Percentiles rank a stretch among this genome's conserved stretches.
Evolutionary conservation across 1,140 invertebrate species (phyloP).

Genomic region (Callitettix versicolor): DNA sequence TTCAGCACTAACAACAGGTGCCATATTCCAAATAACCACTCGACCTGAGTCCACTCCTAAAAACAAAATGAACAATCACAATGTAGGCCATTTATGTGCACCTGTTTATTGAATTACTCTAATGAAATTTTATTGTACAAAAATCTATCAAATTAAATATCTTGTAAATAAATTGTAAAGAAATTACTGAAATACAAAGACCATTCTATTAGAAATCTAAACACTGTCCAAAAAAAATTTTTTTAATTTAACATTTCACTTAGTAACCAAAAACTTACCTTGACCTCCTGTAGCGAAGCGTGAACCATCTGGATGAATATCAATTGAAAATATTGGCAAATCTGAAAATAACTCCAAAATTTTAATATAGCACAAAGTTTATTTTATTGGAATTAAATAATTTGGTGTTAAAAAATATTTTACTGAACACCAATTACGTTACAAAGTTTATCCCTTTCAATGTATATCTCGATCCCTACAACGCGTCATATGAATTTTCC

Average conservation of each 20-base stretch:
- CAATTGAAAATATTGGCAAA: conserved; percentile 91
- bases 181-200: conserved; percentile 9
- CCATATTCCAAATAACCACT: conserved; percentile 92
- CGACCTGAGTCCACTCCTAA: conserved; percentile 66
- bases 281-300: conserved; percentile 90
- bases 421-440: too few species aligned
- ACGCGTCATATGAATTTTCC: neutral
- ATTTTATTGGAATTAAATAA: neutral
- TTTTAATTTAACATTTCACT: too few species aligned
- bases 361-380: neutral
- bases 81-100: too few species aligned
- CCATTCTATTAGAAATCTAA: conserved; percentile 8
- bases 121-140: neutral
- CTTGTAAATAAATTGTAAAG: conserved; percentile 5
- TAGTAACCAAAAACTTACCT: conserved; percentile 53
- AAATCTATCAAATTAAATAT: neutral
- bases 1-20: conserved; percentile 66
- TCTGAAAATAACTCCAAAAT: conserved; percentile 41
- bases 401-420: too few species aligned
- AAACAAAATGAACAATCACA: conserved; percentile 21
- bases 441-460: too few species aligned
- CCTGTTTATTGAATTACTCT: neutral
- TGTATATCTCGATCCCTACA: neutral
- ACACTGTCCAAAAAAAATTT: too few species aligned
- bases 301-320: conserved; percentile 91